Base-by-base conservation (phyloP, 2,888 invertebrate species). In the Keiferia lycopersicella region DNA sequence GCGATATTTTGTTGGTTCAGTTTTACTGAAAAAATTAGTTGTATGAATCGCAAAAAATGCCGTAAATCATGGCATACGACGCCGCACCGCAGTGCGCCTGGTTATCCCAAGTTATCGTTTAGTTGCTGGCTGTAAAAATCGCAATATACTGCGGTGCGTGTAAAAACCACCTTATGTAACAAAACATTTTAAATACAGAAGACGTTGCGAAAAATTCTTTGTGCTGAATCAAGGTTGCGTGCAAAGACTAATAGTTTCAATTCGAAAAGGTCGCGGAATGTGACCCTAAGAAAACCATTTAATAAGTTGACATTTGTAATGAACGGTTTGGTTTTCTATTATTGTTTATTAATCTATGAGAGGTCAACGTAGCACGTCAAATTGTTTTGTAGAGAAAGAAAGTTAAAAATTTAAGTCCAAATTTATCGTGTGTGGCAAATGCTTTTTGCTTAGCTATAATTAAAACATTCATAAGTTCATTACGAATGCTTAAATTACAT, bases 171-270 rank as follows among this genome's bases (percentile, higher is more conserved):
- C 63, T 68, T 67, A 70, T 65, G 66, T 69, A 72, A 69, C 62
- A 64, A 65, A 66, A 63, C 65, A 66, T 57, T 62, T 65, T 26
- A 26, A 63, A 61, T 58, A 62, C 66, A 34, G 65, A 62, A 18
- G 34, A 60, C 58, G 64, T 70, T 68, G 66, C 69, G 61, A 66
- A 67, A 67, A 67, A 66, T 69, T 4, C 34, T 10, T 34, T 34
- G 34, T 34, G 34, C 34, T 34, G 10, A 34, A 56, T 64, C 71
- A 75, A 75, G 71, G 71, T 69, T 66, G 67, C n/a, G n/a, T n/a
- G n/a, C 56, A 68, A 69, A 71, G 68, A 75, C 79, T 76, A 79
- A 80, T 77, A 74, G 69, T 65, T 69, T 73, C 72, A 75, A 78
- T 79, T 76, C 69, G 62, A 67, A 71, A 66, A 74, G 72, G 72